phyloP scores from a whole-genome alignment of 2,888 invertebrate genomes.

The Calameuta idolon region DNA sequence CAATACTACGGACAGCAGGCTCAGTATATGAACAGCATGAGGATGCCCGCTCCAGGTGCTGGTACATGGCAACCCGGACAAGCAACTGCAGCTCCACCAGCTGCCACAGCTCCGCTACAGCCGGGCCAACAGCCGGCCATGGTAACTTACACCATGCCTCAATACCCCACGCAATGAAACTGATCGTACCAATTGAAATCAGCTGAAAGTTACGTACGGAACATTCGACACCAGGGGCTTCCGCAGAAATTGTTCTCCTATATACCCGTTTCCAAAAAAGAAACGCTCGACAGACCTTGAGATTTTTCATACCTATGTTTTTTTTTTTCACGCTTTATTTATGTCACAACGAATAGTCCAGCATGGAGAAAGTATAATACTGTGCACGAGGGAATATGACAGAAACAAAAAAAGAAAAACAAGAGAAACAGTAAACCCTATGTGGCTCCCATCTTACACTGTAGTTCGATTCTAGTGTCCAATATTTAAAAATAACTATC shows the following conservation, averaged over 20 bases:
- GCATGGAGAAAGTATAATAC: neutral
- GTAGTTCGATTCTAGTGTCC: neutral
- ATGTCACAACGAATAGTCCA: neutral
- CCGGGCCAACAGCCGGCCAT: conserved; percentile 65
- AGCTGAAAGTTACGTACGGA: conserved; percentile 28
- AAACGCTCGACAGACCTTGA: neutral
- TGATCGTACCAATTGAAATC: conserved; percentile 46
- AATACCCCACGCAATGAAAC: conserved; percentile 88
- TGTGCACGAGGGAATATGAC: neutral
- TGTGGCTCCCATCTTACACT: neutral
- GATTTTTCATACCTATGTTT: neutral
- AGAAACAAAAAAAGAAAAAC: neutral
- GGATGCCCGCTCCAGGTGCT: conserved; percentile 68
- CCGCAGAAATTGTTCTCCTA: conserved; percentile 48
- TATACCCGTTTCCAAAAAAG: conserved; percentile 39
- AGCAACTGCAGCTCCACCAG: conserved; percentile 64
- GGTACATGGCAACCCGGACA: conserved; percentile 68
- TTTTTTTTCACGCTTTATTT: neutral
- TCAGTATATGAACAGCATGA: conserved; percentile 65
- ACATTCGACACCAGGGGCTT: conserved; percentile 44
- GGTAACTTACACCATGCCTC: conserved; percentile 76
- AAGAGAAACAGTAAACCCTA: neutral
- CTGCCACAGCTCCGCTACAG: conserved; percentile 61
- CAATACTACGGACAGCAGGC: conserved; percentile 77
- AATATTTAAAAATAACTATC: neutral